Evolutionary conservation across 2,797 vertebrate genomes (phyloP), one percentile per base, ranked within the genome.

Genomic region (Helostoma temminkii): DNA sequence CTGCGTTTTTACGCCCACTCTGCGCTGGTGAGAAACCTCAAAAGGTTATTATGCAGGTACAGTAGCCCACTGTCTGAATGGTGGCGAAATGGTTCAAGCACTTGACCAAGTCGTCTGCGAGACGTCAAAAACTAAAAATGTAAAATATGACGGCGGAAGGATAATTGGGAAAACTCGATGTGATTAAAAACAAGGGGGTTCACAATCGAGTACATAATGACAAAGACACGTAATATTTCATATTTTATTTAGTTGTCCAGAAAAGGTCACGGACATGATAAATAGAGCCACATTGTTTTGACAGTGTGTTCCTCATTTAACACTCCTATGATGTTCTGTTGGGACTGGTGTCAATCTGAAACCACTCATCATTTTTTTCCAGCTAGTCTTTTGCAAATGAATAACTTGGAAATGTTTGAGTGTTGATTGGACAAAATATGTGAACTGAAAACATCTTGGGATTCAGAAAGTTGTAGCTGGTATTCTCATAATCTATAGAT

Each of bases 1-100:
- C 11, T 9, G 16, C 21, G 50, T 37, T 30, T n/a, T 18, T 32
- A 55, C 74, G 61, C 73, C 78, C 77, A 70, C 85, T 36, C 50
- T 59, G 15, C 16, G 15, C 14, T 41, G n/a, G 30, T 28, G 52
- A 66, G 28, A 78, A 79, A 74, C 36, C 26, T 16, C 18, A 34
- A 4, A 46, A 7, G 7, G 16, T 4, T 16, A 1, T 6, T 10
- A 11, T 19, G 19, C 73, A 77, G 73, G 64, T 75, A 42, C 15
- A 45, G 8, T 0, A 43, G 6, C 24, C 6, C 15, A 0, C 8
- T n/a, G 19, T 47, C 14, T 32, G 39, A 8, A 0, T 46, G 15
- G 7, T 39, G 41, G 14, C 2, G 6, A 16, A 28, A 3, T 28
- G n/a, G 25, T 11, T 34, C 5, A 18, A 18, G 5, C 9, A n/a